A percentile compares a stretch with the other conserved stretches of the same genome.
Conservation (phyloP, 2,113 vertebrate genomes). For the Oriolus oriolus region DNA sequence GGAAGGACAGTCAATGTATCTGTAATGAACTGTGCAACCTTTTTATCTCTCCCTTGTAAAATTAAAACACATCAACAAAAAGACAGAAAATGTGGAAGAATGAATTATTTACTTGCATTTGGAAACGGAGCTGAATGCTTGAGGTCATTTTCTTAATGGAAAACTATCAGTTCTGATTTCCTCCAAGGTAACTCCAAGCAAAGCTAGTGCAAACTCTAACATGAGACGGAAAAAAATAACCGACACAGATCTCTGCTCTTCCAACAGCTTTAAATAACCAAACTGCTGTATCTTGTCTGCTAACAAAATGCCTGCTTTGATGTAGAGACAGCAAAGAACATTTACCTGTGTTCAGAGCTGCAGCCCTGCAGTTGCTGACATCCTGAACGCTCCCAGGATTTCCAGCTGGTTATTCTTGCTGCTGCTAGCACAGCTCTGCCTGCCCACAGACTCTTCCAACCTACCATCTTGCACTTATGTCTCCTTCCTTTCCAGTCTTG, state of each 20-base stretch:
- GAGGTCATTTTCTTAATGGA: not conserved
- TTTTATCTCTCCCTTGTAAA: not conserved
- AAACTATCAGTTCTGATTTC: not conserved
- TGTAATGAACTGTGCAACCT: not conserved
- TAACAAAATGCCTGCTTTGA: not conserved
- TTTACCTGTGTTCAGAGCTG: not conserved
- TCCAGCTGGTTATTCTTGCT: not conserved
- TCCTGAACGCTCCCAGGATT: not conserved
- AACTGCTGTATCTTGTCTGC: not conserved
- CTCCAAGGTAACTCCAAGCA: not conserved
- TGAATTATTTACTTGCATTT: not conserved
- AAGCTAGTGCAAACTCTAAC: not conserved
- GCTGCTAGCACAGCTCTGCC: not conserved
- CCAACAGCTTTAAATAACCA: not conserved
- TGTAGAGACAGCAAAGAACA: not conserved
- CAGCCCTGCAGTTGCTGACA: not conserved
- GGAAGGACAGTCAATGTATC: not conserved
- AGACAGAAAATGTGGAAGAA: not conserved
- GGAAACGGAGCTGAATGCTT: not conserved
- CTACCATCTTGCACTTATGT: rapidly evolving
- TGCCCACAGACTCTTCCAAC: not conserved
- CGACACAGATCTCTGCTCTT: not conserved
- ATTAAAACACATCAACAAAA: not conserved
- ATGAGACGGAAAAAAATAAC: rapidly evolving
- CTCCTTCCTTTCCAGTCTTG: not conserved